Base-by-base conservation (phyloP, 2,888 invertebrate genomes). In the Synanthedon andrenaeformis region DNA sequence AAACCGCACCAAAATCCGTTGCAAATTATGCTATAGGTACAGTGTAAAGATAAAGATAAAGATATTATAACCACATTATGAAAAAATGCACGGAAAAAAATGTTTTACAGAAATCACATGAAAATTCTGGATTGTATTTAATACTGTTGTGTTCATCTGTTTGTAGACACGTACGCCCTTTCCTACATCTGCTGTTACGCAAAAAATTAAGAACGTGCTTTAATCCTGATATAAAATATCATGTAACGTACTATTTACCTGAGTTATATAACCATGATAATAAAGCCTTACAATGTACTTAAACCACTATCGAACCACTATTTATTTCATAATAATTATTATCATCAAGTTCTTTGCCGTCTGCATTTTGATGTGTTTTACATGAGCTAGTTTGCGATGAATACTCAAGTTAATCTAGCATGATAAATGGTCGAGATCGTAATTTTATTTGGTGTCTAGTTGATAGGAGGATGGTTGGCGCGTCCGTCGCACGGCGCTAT, bases 391-490 rank as follows among this genome's bases (percentile, higher is more conserved):
- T 66, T 66, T 61, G 61, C 61, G 63, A 65, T 62, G 60, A 65
- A 65, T 69, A 65, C 61, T 64, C 57, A 58, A 59, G 61, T 70
- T 70, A 74, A 72, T 70, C 67, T 68, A 61, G 58, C 65, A 64
- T 70, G 72, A 75, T 75, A 78, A 80, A 78, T 76, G 67, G 67
- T 70, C 64, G 72, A 69, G 72, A 74, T 76, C 74, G 74, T 77
- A 78, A 79, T 75, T 80, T 81, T 74, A 71, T 76, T 74, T 72
- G 70, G 74, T 72, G 72, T 70, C 72, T 67, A 67, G 69, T 70
- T 74, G 77, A 76, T 72, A 78, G 74, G 68, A 70, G 66, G 67
- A 70, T 67, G 69, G 65, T 59, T 64, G 63, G 66, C 65, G 65
- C 62, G 70, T 69, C 71, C 65, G 70, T 72, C 74, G 72, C 67